Percentiles rank a stretch among this genome's conserved stretches.
phyloP scores from a whole-genome alignment of 2,797 vertebrate species.

The Oryzias dopingdopingensis region DNA sequence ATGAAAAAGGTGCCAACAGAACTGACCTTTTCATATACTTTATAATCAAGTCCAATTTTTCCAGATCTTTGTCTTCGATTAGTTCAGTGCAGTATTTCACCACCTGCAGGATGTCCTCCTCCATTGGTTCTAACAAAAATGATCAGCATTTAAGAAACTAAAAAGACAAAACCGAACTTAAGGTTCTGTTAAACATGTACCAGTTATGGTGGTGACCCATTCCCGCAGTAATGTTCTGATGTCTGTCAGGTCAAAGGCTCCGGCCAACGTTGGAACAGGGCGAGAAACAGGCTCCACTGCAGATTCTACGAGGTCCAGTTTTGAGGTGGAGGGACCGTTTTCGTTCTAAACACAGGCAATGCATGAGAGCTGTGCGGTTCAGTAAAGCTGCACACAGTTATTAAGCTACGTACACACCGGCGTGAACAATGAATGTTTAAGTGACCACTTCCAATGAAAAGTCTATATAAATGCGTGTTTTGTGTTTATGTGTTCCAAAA shows the following conservation, averaged over 20 bases:
- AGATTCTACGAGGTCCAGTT: constrained; percentile 53
- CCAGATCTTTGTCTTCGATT: constrained; percentile 96
- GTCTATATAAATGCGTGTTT: too few species aligned
- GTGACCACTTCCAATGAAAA: too few species aligned
- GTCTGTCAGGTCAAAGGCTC: constrained; percentile 88
- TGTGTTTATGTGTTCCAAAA: too few species aligned
- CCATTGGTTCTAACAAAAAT: constrained; percentile 88
- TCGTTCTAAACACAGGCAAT: constrained; percentile 71
- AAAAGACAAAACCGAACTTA: background rate
- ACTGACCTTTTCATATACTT: constrained; percentile 97
- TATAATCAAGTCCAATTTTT: constrained; percentile 94
- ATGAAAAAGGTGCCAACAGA: background rate
- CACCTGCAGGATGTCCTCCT: constrained; percentile 98
- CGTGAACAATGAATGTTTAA: too few species aligned
- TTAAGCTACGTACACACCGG: too few species aligned
- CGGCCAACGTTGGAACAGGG: constrained; percentile 86
- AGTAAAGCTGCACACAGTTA: too few species aligned
- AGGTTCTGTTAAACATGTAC: constrained; percentile 29
- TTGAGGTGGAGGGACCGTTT: constrained; percentile 72
- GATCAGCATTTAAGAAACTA: background rate
- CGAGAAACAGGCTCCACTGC: constrained; percentile 59
- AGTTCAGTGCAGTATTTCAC: constrained; percentile 97
- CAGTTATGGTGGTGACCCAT: constrained; percentile 94
- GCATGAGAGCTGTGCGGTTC: background rate
- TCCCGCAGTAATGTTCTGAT: constrained; percentile 89